Evolutionary conservation across 2,888 invertebrate species (phyloP), one percentile per base, ranked within the genome.

Genomic region (Lamellibrachia satsuma): DNA sequence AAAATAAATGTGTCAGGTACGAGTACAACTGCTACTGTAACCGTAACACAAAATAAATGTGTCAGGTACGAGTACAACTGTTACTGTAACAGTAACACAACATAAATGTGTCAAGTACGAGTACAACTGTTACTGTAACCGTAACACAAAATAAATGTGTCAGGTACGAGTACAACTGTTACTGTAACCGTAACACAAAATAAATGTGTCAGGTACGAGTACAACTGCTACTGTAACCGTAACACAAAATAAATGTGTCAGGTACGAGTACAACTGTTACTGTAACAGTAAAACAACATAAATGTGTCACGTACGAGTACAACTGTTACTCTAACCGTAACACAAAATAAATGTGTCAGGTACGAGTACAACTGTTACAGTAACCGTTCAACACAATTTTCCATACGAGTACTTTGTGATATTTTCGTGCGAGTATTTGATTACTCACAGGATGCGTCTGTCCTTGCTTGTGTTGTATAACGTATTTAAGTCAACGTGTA

Each of bases 151-250:
- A 91, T 94, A 22, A 52, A 91, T 1, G 92, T 93, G n/a, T 93
- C 94, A 92, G 92, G 94, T 94, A 91, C 27, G 90, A 22, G n/a
- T 15, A 90, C 90, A 22, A 90, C 90, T 22, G n/a, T 22, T 90
- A n/a, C 22, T 22, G 90, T 15, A 90, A n/a, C 22, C 22, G n/a
- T 90, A 90, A n/a, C 90, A 90, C 90, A 39, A 39, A 0, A 90
- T 94, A 11, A 57, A 90, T 2, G 92, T 93, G 27, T 93, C 94
- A 92, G 91, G 94, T 94, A 91, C 27, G 90, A 22, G n/a, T 1
- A 90, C 90, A 22, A 90, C 90, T 22, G n/a, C 1, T 90, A n/a
- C 1, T 22, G 90, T 15, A 90, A n/a, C 22, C 22, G n/a, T 90
- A 90, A n/a, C 90, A 90, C 90, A 39, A 39, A 39, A 90, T 94